Conservation (phyloP, 2,888 invertebrate species). For the Altica lythri region DNA sequence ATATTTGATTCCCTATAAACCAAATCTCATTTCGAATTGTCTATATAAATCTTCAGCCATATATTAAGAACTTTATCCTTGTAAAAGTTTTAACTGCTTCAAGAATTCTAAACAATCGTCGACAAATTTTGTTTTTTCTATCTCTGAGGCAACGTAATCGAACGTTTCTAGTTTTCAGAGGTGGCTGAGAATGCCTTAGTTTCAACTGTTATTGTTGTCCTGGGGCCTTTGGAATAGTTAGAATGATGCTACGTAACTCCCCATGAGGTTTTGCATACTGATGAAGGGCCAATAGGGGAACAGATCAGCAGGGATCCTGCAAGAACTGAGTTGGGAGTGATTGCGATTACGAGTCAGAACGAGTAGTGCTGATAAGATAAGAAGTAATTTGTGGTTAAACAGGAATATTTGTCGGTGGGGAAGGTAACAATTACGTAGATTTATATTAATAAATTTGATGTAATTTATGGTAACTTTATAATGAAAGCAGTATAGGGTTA, state of each 20-base stretch:
- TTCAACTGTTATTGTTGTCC: constrained; percentile 18
- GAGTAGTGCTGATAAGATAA: constrained; percentile 13
- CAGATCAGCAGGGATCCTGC: neutral
- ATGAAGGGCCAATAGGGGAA: constrained; percentile 26
- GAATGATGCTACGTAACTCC: constrained; percentile 11
- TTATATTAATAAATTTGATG: too few species aligned
- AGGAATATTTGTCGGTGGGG: neutral
- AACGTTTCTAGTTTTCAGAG: constrained; percentile 15
- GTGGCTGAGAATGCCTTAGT: constrained; percentile 7
- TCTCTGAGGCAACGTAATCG: neutral
- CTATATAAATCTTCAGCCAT: neutral
- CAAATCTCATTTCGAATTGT: too few species aligned
- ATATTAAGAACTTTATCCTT: constrained; percentile 2
- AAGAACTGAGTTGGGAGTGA: constrained; percentile 7
- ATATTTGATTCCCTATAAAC: too few species aligned
- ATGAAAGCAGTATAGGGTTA: too few species aligned
- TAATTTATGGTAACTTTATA: too few species aligned
- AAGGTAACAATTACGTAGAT: neutral
- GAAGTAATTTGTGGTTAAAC: constrained; percentile 8
- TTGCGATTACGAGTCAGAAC: constrained; percentile 7
- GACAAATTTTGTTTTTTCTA: constrained; percentile 6
- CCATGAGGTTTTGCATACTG: constrained; percentile 27
- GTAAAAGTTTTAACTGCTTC: constrained; percentile 4
- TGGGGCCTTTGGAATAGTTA: constrained; percentile 18
- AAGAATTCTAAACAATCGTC: constrained; percentile 10